Conservation (phyloP, 2,888 invertebrate genomes). For the Lomographa bimaculata region DNA sequence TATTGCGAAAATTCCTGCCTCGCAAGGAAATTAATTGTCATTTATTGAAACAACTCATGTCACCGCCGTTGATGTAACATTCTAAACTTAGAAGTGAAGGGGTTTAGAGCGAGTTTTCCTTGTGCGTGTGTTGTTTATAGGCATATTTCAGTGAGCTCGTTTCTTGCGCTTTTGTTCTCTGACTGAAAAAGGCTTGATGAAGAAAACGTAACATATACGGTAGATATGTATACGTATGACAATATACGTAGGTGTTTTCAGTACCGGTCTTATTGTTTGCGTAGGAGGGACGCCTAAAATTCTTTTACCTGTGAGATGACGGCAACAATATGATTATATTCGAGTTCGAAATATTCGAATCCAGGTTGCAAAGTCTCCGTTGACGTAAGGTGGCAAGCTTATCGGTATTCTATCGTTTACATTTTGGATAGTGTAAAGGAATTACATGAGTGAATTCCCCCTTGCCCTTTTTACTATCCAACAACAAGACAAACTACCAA, state of each 20-base stretch:
- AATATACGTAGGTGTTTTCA: conserved; percentile 6
- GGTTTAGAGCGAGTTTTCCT: conserved; percentile 4
- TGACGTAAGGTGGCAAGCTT: too few relatives aligned
- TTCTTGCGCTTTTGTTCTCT: conserved; percentile 39
- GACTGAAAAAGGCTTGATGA: conserved; percentile 53
- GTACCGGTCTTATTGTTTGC: background rate
- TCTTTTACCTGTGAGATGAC: background rate
- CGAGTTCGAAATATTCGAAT: too few relatives aligned
- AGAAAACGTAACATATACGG: conserved; percentile 35
- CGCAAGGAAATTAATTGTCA: conserved; percentile 45
- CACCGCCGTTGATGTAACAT: conserved; percentile 23
- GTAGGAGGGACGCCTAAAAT: conserved; percentile 1
- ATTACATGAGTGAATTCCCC: too few relatives aligned
- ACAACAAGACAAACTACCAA: too few relatives aligned
- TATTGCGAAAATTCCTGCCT: conserved; percentile 49
- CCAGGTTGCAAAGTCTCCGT: too few relatives aligned
- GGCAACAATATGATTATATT: too few relatives aligned
- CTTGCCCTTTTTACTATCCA: too few relatives aligned
- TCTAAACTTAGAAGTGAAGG: conserved; percentile 31
- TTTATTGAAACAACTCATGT: conserved; percentile 30
- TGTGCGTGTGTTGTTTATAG: conserved; percentile 12
- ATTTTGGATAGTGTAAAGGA: too few relatives aligned
- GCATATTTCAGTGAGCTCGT: conserved; percentile 35
- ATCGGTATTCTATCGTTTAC: too few relatives aligned
- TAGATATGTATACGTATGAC: too few relatives aligned